Base-by-base conservation (phyloP, 2,113 vertebrate genomes). In the Notechis scutatus region DNA sequence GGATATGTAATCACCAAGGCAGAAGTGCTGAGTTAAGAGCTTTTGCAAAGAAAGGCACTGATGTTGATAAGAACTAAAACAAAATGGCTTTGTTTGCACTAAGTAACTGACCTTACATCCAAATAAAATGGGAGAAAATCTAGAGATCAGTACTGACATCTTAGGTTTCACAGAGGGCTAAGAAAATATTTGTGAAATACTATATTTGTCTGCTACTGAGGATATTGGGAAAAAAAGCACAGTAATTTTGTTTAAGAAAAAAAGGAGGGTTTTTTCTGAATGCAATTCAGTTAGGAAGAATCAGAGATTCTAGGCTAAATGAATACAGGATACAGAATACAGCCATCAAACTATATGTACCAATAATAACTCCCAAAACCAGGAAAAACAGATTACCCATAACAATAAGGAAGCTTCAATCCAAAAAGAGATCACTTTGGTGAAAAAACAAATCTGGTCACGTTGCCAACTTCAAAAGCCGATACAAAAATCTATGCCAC, bases 11-110 rank as follows among this genome's bases (percentile, higher is more conserved):
- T 93, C 94, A 94, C 91, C 47, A 86, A 88, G 57, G 64, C 91
- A 94, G 57, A 90, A 95, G 94, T 93, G 95, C 92, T 97, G 96
- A 96, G 93, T 95, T 90, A 94, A 95, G 90, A 94, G 8, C 39
- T 96, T 90, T 94, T 95, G n/a, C 21, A 94, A 94, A 95, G 92
- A 92, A 81, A 93, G 85, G 92, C 90, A 91, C 5, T 56, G 91
- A 88, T 91, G 50, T 74, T 92, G 93, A 95, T 96, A 96, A 96
- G 92, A 94, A 89, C 88, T 93, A 88, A 94, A 96, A 20, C 89
- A 94, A 96, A 96, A 92, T 88, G 26, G n/a, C 34, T 94, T 95
- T 96, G n/a, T 95, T 97, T 93, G 92, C 89, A 34, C 18, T 96
- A 95, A 95, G 94, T 92, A 96, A 94, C 86, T 93, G 88, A 94